phyloP scores from a whole-genome alignment of 1,140 invertebrate species.

The Orius insidiosus region DNA sequence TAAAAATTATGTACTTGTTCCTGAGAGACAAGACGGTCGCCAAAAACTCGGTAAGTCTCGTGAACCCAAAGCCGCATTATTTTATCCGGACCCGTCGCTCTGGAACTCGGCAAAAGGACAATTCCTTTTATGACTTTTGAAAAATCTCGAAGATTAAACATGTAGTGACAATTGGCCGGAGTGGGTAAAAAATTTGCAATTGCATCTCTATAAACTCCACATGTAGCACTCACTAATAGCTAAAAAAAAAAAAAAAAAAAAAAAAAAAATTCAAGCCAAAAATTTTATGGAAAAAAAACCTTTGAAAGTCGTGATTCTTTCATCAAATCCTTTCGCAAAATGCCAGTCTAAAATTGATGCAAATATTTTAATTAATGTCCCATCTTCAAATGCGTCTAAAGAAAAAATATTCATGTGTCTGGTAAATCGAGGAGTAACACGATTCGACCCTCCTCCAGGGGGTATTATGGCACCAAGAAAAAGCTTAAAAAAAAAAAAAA shows the following conservation, averaged over 20 bases:
- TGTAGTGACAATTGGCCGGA: slow-evolving; percentile 78
- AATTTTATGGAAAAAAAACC: slow-evolving; percentile 29
- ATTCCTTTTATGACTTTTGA: slow-evolving; percentile 69
- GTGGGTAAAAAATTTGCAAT: slow-evolving; percentile 60
- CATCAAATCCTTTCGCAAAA: slow-evolving; percentile 61
- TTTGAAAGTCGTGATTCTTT: slow-evolving; percentile 52
- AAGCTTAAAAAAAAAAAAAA: slow-evolving; percentile 34
- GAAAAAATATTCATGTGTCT: slow-evolving; percentile 72
- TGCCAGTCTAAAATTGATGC: slow-evolving; percentile 77
- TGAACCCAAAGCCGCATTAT: slow-evolving; percentile 82
- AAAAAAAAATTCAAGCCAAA: too few relatives aligned
- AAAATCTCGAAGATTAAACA: slow-evolving; percentile 79
- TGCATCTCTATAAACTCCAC: slow-evolving; percentile 64
- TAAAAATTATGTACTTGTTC: slow-evolving; percentile 27
- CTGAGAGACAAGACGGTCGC: slow-evolving; percentile 68
- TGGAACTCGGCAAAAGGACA: slow-evolving; percentile 52
- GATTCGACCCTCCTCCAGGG: slow-evolving; percentile 69
- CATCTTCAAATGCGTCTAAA: slow-evolving; percentile 77
- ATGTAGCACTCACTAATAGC: slow-evolving; percentile 36
- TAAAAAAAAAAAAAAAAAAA: background rate
- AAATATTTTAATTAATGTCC: slow-evolving; percentile 77
- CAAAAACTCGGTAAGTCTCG: slow-evolving; percentile 81
- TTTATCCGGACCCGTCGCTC: slow-evolving; percentile 57
- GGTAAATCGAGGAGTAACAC: slow-evolving; percentile 59
- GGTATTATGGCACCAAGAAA: slow-evolving; percentile 74